Conservation (phyloP, 2,113 vertebrate species). For the Antechinus flavipes region DNA sequence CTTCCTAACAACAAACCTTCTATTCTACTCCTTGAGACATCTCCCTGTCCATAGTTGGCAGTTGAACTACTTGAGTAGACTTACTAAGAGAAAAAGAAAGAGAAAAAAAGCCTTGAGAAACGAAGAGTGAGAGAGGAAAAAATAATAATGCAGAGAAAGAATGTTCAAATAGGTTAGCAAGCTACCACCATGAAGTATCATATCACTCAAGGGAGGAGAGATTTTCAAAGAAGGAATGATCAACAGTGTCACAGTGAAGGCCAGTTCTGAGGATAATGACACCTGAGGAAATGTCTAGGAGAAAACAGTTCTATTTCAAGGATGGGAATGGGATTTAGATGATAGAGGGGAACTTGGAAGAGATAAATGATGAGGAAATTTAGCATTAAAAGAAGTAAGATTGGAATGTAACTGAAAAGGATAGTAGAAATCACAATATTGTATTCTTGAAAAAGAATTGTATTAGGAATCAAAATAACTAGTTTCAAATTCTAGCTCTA, state of each 20-base stretch:
- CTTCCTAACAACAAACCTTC: too few species aligned
- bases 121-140: background rate
- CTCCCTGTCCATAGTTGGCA: background rate
- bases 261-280: background rate
- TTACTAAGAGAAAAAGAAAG: background rate
- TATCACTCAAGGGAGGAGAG: too few species aligned
- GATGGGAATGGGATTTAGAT: background rate
- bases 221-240: too few species aligned
- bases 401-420: background rate
- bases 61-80: background rate
- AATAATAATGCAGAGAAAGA: background rate
- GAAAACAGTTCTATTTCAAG: background rate
- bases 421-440: background rate
- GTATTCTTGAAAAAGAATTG: background rate
- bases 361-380: background rate
- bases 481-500: too few species aligned
- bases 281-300: background rate
- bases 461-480: background rate
- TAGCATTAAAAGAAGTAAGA: background rate
- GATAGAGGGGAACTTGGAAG: background rate
- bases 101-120: background rate
- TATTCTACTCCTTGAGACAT: background rate
- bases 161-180: background rate
- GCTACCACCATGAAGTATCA: background rate
- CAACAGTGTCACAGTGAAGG: background rate